phyloP scores from a whole-genome alignment of 2,797 vertebrate genomes.

The Anableps anableps region DNA sequence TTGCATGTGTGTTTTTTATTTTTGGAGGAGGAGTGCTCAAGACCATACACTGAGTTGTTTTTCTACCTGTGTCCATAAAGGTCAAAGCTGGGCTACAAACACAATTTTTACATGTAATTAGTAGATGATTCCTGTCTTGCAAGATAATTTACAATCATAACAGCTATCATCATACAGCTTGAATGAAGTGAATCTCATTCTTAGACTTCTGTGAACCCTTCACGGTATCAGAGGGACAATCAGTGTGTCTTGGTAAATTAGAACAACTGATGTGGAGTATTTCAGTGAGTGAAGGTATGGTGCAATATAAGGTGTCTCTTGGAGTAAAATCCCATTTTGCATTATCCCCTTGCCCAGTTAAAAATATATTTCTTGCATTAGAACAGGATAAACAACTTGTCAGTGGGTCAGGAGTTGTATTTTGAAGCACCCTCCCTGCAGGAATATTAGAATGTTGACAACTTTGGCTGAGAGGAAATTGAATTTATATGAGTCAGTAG shows the following conservation, averaged over 20 bases:
- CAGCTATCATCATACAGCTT: neutral
- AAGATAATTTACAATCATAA: neutral
- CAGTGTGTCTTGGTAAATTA: neutral
- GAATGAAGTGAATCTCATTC: neutral
- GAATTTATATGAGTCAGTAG: constrained; percentile 54
- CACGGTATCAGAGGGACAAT: neutral
- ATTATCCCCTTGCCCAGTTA: constrained; percentile 19
- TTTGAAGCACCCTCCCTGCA: constrained; percentile 13
- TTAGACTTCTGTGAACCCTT: neutral
- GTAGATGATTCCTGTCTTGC: neutral
- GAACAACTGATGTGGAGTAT: neutral
- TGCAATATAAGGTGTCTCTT: neutral
- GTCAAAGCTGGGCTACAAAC: neutral
- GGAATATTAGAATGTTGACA: constrained; percentile 53
- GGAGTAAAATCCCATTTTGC: constrained; percentile 1
- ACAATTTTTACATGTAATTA: neutral
- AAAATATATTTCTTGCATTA: constrained; percentile 21
- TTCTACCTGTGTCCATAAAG: neutral
- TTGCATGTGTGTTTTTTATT: neutral
- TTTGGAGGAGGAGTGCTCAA: too few relatives aligned
- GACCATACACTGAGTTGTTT: neutral
- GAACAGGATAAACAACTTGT: constrained; percentile 51
- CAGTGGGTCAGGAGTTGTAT: constrained; percentile 41
- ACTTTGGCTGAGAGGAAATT: constrained; percentile 40
- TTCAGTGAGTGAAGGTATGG: neutral